A percentile compares a stretch with the other conserved stretches of the same genome.
Conservation (phyloP, 2,113 vertebrate genomes). For the Dipodomys spectabilis region DNA sequence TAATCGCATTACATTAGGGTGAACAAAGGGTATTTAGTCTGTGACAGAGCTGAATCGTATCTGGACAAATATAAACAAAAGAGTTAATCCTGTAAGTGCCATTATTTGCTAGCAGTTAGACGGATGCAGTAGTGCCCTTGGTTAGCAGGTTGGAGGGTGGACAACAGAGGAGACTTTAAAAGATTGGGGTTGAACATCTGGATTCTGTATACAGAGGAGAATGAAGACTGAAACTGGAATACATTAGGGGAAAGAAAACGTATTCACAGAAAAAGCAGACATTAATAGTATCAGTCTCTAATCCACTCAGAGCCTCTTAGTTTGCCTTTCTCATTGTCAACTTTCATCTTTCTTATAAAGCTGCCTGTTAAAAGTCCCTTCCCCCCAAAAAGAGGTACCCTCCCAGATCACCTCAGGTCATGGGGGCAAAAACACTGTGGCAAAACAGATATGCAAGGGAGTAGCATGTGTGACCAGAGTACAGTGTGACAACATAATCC, state of each 20-base stretch:
- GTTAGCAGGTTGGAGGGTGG: not conserved
- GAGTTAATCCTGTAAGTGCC: conserved; percentile 60
- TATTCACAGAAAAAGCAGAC: conserved; percentile 40
- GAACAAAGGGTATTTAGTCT: conserved; percentile 77
- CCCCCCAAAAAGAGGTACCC: conserved; percentile 46
- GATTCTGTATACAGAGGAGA: conserved; percentile 34
- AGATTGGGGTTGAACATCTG: conserved; percentile 68
- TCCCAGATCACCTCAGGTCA: conserved; percentile 61
- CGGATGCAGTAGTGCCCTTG: conserved; percentile 2
- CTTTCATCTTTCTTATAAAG: conserved; percentile 68
- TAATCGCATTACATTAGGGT: conserved; percentile 70
- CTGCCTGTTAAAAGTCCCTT: conserved; percentile 59
- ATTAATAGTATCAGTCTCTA: conserved; percentile 68
- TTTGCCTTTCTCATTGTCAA: conserved; percentile 37
- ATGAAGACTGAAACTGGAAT: conserved; percentile 67
- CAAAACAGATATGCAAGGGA: conserved; percentile 62
- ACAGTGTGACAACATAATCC: conserved; percentile 77
- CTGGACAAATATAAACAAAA: conserved; percentile 69
- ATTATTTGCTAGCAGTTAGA: conserved; percentile 42
- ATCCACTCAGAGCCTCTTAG: conserved; percentile 33
- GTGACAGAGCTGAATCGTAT: conserved; percentile 56
- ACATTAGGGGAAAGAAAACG: conserved; percentile 69
- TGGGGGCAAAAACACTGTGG: conserved; percentile 57
- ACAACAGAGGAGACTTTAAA: conserved; percentile 47
- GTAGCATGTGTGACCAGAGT: conserved; percentile 72